Evolutionary conservation across 2,888 invertebrate species (phyloP), one percentile per base, ranked within the genome.

Genomic region (Petrophora chlorosata): DNA sequence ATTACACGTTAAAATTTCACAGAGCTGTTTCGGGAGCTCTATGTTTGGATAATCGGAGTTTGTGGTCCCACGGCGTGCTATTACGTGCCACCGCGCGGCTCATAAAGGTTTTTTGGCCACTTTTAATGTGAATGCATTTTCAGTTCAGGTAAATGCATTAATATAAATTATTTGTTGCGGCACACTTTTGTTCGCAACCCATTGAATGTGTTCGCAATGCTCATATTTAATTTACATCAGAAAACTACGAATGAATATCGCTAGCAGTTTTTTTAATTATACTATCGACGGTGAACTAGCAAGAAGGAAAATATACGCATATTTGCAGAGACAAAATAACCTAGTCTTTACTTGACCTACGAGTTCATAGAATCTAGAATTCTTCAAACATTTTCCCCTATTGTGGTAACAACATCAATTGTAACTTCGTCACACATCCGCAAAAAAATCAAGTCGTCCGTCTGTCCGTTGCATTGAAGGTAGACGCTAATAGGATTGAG

Each of bases 1-100:
- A 89, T 87, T 90, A 86, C 76, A 83, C 85, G 85, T 82, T 87
- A 83, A 85, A 88, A 80, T 88, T 87, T 85, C 85, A 85, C 82
- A 78, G 76, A 72, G 76, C 82, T 76, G 86, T 85, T 87, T 83
- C 74, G 85, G 83, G 79, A 82, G 82, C 80, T 76, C 77, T 74
- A 73, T 82, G 85, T 84, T 82, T 82, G 85, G 82, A 78, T 88
- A 88, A 88, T 85, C 87, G 85, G 82, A 83, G 87, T 90, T 89
- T 89, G 90, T 88, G 88, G 89, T 87, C 90, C 90, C 90, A 73
- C 73, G 78, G 88, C 78, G 88, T 72, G 81, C 85, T 79, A 83
- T 88, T 82, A 87, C 80, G 77, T 62, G 74, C 73, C 71, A 57
- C 76, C 66, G 71, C 68, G 71, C 70, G 64, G 74, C 69, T 69